Percentiles rank a stretch among this genome's conserved stretches.
Evolutionary conservation across 2,797 vertebrate genomes (phyloP).

Genomic region (Heliangelus exortis): DNA sequence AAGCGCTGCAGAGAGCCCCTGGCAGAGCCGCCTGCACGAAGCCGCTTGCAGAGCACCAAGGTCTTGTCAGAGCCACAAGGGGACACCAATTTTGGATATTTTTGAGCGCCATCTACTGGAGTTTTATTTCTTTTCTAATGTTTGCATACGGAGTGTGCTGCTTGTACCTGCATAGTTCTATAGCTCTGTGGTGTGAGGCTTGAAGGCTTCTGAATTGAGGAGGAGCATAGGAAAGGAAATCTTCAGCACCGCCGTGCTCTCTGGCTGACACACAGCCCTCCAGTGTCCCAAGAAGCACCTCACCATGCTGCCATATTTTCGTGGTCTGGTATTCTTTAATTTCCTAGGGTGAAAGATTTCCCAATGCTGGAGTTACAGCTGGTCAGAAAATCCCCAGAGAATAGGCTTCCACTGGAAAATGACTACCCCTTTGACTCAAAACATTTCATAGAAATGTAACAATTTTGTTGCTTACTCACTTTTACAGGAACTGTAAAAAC

Average conservation of each 20-base stretch:
- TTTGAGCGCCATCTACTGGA: conserved; percentile 67
- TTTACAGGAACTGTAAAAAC: background rate
- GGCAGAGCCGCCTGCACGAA: background rate
- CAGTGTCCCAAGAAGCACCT: background rate
- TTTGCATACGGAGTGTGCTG: accelerated
- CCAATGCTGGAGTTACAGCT: background rate
- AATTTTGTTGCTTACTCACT: background rate
- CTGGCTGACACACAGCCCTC: background rate
- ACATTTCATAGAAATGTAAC: background rate
- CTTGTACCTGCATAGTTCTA: accelerated
- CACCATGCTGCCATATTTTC: accelerated
- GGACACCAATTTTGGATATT: background rate
- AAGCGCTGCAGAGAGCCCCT: background rate
- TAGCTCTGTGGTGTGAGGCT: background rate
- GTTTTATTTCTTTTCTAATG: background rate
- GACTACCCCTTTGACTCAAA: background rate
- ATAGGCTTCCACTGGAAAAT: background rate
- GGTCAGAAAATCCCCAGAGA: background rate
- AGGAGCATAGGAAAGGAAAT: background rate
- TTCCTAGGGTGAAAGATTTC: background rate
- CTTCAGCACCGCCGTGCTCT: background rate
- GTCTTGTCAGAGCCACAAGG: accelerated
- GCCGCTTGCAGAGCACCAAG: accelerated
- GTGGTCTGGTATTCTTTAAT: background rate
- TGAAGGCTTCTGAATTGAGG: background rate